Base-by-base conservation (phyloP, 2,113 vertebrate species). In the Misgurnus mizolepis region DNA sequence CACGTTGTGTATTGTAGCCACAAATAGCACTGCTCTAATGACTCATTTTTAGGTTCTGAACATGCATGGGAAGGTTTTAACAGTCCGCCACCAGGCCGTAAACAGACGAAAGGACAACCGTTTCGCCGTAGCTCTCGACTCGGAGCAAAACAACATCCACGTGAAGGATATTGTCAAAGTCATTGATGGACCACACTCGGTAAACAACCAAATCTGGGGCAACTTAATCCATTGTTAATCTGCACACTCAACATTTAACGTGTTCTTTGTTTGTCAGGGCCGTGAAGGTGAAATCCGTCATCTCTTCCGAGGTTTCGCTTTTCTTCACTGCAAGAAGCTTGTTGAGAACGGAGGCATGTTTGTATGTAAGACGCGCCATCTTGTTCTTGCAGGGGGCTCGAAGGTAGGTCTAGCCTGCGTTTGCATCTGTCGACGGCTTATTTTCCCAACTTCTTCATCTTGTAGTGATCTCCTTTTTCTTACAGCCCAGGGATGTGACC, bases 271-370 rank as follows among this genome's bases (percentile, higher is more conserved):
- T 50, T 39, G 2, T 10, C 81, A 98, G 97, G 96, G 95, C 27
- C 94, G 96, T 0, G 96, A 98, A 50, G 96, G 96, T 0, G 97
- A 98, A 86, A 98, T 98, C 45, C 94, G 96, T 0, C 96, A 98
- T 84, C 90, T 98, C 1, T 98, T 94, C 90, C 88, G 95, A 0
- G 95, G 95, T 72, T 98, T 95, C 0, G 96, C 95, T 43, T 98
- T 98, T 88, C 93, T 98, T n/a, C 97, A 98, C 81, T 98, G 97
- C 74, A 98, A 98, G 91, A 98, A 98, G 84, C 90, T 98, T 87
- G 96, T 98, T 81, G 96, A 98, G 83, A 98, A 98, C 0, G 97
- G 96, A 0, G 97, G 97, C 34, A 98, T 98, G 96, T 98, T 98
- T 27, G 97, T 97, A 1, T 98, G 97, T 81, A 98, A 96, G 86